phyloP scores from a whole-genome alignment of 2,113 vertebrate species.

The Corydoras maculifer region DNA sequence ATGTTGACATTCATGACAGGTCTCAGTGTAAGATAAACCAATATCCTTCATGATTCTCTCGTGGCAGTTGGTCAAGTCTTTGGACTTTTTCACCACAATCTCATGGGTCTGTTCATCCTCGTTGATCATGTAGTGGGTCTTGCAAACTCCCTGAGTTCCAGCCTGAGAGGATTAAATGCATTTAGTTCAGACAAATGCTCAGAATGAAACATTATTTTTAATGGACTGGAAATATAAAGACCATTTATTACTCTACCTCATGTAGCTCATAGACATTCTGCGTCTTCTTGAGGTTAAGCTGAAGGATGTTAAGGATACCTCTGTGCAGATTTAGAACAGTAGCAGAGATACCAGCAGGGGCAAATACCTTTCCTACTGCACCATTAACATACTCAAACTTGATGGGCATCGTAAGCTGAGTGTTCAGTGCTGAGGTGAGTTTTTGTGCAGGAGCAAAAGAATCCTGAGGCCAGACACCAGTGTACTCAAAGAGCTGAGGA shows the following conservation, averaged over 20 bases:
- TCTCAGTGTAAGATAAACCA: slow-evolving; percentile 66
- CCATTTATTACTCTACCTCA: slow-evolving; percentile 61
- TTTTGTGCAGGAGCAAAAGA: slow-evolving; percentile 57
- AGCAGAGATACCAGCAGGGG: slow-evolving; percentile 53
- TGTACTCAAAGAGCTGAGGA: slow-evolving; percentile 61
- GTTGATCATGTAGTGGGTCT: slow-evolving; percentile 68
- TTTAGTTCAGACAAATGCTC: no score
- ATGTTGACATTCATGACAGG: slow-evolving; percentile 51
- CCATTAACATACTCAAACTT: slow-evolving; percentile 69
- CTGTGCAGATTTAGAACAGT: slow-evolving; percentile 29
- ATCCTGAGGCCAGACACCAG: slow-evolving; percentile 63
- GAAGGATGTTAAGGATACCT: no score
- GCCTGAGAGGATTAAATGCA: not conserved
- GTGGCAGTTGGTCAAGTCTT: slow-evolving; percentile 72
- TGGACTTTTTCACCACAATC: slow-evolving; percentile 64
- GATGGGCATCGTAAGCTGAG: slow-evolving; percentile 57
- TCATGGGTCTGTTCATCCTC: slow-evolving; percentile 62
- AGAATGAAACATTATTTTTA: not conserved
- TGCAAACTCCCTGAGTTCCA: slow-evolving; percentile 77
- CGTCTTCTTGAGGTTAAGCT: slow-evolving; percentile 6
- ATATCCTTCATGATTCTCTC: slow-evolving; percentile 61
- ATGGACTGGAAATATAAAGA: not conserved
- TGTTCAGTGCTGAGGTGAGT: slow-evolving; percentile 51
- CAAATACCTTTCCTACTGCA: slow-evolving; percentile 60
- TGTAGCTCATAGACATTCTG: slow-evolving; percentile 73